A percentile compares a stretch with the other conserved stretches of the same genome.
phyloP scores from a whole-genome alignment of 2,113 vertebrate genomes.

The Neodontobutis hainanensis region DNA sequence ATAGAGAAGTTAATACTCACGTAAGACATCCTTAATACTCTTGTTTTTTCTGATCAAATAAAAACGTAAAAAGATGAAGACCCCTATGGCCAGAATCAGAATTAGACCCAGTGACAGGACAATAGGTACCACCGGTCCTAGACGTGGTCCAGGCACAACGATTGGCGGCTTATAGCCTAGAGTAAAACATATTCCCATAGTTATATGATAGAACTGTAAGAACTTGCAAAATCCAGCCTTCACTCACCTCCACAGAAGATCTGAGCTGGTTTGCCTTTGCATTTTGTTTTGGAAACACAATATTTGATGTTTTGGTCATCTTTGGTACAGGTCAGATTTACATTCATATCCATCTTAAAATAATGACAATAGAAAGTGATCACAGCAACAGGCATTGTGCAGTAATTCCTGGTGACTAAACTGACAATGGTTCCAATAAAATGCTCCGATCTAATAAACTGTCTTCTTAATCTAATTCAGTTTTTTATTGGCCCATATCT shows the following conservation, averaged over 20 bases:
- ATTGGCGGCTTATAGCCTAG: accelerated
- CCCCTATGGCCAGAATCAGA: constrained; percentile 21
- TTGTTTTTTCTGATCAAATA: constrained; percentile 15
- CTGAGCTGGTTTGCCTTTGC: accelerated
- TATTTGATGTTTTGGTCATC: not conserved
- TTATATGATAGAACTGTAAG: not conserved
- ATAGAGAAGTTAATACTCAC: constrained; percentile 35
- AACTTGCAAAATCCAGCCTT: not conserved
- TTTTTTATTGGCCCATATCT: no score
- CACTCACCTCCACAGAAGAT: constrained; percentile 53
- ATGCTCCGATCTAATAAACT: no score
- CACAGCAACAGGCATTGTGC: not conserved
- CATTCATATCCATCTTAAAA: not conserved
- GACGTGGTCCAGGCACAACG: accelerated
- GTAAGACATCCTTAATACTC: not conserved
- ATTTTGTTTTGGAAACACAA: accelerated
- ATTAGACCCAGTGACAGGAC: not conserved
- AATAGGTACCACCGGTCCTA: not conserved
- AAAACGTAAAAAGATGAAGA: constrained; percentile 16
- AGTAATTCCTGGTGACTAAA: no score
- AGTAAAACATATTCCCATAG: accelerated
- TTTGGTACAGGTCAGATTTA: accelerated
- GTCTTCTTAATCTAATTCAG: no score
- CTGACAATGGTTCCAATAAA: no score
- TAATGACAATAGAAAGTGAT: constrained; percentile 11